Base-by-base conservation (phyloP, 2,888 invertebrate genomes). In the Pristionchus arcanus region DNA sequence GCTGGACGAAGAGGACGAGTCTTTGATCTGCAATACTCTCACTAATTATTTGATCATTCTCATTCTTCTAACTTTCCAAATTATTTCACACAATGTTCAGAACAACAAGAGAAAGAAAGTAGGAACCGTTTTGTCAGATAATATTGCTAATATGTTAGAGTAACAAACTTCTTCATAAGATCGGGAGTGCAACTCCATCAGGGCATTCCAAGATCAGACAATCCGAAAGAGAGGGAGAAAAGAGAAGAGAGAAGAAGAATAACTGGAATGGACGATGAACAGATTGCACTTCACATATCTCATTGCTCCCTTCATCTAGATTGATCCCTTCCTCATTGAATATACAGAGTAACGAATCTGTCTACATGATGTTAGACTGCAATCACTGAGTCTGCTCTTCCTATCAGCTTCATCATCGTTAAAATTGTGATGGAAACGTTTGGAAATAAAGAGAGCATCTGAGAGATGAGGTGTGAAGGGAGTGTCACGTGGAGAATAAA, bases 1-100 rank as follows among this genome's bases (percentile, higher is more conserved):
- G 92, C 90, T 37, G 89, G 92, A 28, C 92, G 91, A 25, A 93
- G 92, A 0, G 93, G 98, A 15, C 91, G 90, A 49, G 87, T 91
- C 37, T 90, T 86, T 49, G 92, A 92, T 87, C 92, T 93, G 59
- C 68, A 91, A 86, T n/a, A 66, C 66, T 42, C 5, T 42, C 42
- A 42, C 42, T 42, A 42, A 42, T 42, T 42, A 42, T 42, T 49
- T 49, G 0, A 49, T 3, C 42, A 42, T 5, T 49, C 42, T 7
- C 42, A 49, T 49, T 49, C 4, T 49, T 49, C 5, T 49, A 1
- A 49, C 9, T 49, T 3, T 49, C 42, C 42, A 49, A 49, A 3
- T 42, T 42, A 9, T 5, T 42, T 3, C 42, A 9, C 42, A 42
- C 42, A 5, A 42, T 42, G 42, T 21, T 21, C 55, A 55, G 55